Base-by-base conservation (phyloP, 2,888 invertebrate genomes). In the Leucania comma region DNA sequence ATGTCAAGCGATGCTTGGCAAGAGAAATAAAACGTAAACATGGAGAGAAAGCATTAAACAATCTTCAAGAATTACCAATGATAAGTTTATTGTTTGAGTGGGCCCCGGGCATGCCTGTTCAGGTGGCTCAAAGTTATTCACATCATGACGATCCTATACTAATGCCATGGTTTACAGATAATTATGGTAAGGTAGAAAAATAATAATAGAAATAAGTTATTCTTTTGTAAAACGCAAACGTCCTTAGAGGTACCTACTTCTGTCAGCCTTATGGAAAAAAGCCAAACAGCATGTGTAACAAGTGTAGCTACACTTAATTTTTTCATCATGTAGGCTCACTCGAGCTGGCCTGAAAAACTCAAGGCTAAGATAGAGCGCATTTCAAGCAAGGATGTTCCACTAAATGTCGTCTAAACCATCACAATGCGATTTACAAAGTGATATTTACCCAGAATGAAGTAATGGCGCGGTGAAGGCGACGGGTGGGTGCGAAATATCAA, bases 1-100 rank as follows among this genome's bases (percentile, higher is more conserved):
- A 95, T 85, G 95, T 97, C 5, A 95, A 95, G 83, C 88, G 89
- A 74, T 92, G 93, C 87, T 75, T 95, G n/a, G 85, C 85, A 24
- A 89, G 89, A 82, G 90, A 93, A 83, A 92, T 95, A 61, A 90
- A 80, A 80, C 66, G 79, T 8, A 90, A 85, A 72, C 84, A 93
- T 84, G 94, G 94, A 17, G 90, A 91, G 1, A 82, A 84, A 38
- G 86, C 87, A 26, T 22, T 93, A 32, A 82, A 91, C 5, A 86
- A 90, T 72, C 74, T 95, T 57, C 88, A 91, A 81, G 58, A 72
- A 9, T 76, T 95, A 50, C 96, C 96, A 26, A 80, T 95, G 75
- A 87, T 89, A 22, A 87, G 87, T 77, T 82, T 95, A 29, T 72
- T 94, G 62, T 90, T 95, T 71, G 93, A 94, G 81, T 94, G 94